Evolutionary conservation across 2,797 vertebrate genomes (phyloP).

Genomic region (Siniperca obscura): DNA sequence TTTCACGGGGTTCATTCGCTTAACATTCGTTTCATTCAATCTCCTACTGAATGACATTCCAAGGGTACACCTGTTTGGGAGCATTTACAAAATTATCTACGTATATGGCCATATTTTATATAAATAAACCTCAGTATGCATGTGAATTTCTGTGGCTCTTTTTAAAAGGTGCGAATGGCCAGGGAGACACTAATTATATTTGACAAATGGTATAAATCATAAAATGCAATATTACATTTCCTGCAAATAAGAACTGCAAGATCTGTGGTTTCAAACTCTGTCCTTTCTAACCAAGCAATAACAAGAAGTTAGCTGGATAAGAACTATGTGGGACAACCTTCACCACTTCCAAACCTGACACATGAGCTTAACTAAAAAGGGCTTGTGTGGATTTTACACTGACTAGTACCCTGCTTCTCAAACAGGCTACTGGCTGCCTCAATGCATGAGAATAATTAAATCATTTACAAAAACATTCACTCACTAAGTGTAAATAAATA

Average conservation of each 20-base stretch:
- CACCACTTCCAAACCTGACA: background rate
- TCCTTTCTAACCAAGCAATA: background rate
- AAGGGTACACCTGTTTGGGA: conserved; percentile 67
- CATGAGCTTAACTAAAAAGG: background rate
- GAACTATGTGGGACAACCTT: background rate
- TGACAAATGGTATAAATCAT: background rate
- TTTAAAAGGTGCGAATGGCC: background rate
- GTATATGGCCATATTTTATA: accelerated
- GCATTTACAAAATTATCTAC: background rate
- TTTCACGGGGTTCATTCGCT: conserved; percentile 28
- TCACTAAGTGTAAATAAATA: background rate
- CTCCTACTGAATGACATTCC: conserved; percentile 77
- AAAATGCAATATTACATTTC: background rate
- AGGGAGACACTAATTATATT: too few relatives aligned
- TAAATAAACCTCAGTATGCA: background rate
- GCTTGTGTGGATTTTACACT: background rate
- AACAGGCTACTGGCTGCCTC: background rate
- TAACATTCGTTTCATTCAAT: conserved; percentile 54
- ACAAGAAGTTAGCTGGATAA: background rate
- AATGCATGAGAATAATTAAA: background rate
- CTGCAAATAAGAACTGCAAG: background rate
- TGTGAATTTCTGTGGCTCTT: too few relatives aligned
- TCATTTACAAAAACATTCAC: background rate
- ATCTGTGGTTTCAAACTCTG: background rate
- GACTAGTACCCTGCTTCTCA: background rate